Percentiles rank a stretch among this genome's conserved stretches.
Evolutionary conservation across 2,888 invertebrate genomes (phyloP).

Genomic region (Hydropsyche betteni): DNA sequence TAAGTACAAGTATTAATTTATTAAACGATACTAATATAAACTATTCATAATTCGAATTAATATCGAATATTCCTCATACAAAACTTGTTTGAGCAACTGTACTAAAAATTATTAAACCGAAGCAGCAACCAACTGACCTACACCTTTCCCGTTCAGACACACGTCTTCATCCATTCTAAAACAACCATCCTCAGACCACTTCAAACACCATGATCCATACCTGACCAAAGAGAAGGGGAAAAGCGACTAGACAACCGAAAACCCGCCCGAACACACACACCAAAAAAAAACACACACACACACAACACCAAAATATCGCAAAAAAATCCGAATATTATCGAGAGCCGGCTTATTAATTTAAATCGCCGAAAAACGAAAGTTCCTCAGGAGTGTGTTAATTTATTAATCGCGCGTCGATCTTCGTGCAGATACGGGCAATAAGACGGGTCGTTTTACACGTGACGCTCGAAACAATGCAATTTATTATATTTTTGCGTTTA

Average conservation of each 20-base stretch:
- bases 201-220: constrained; percentile 58
- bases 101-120: constrained; percentile 57
- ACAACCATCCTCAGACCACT: constrained; percentile 57
- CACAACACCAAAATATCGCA: neutral
- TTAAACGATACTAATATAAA: no score
- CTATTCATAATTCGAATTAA: no score
- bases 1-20: no score
- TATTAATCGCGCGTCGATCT: constrained; percentile 10
- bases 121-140: constrained; percentile 61
- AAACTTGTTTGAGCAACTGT: constrained; percentile 56
- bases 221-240: constrained; percentile 43
- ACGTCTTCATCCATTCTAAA: constrained; percentile 59
- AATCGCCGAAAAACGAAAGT: constrained; percentile 15
- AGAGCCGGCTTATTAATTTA: constrained; percentile 16
- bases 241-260: constrained; percentile 36
- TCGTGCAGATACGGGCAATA: constrained; percentile 12
- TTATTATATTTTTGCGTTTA: constrained; percentile 9
- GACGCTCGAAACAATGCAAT: constrained; percentile 23
- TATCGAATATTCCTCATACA: constrained; percentile 53
- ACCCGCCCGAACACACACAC: constrained; percentile 25
- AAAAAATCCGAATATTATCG: neutral
- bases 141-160: constrained; percentile 63
- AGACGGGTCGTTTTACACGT: constrained; percentile 24
- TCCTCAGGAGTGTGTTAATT: constrained; percentile 11
- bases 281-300: constrained; percentile 18